Evolutionary conservation across 2,888 invertebrate species (phyloP), one percentile per base, ranked within the genome.

Genomic region (Aphidoletes aphidimyza): DNA sequence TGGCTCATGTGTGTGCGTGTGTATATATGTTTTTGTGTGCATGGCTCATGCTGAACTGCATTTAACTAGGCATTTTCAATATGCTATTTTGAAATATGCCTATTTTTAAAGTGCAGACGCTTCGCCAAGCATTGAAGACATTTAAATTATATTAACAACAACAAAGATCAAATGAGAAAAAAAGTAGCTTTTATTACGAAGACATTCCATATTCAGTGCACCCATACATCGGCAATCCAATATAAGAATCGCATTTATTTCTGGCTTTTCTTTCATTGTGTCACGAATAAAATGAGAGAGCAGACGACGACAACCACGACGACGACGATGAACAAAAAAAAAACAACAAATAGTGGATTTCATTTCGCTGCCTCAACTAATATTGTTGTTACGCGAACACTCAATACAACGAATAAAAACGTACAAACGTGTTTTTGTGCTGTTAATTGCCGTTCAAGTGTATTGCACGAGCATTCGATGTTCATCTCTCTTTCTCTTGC

Each of bases 231-330:
- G 42, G 47, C 17, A 30, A 30, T 19, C 30, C 34, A 69, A 69
- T 3, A 69, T 69, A 2, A 30, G 34, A 69, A 69, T 69, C 69
- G 69, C 69, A 69, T 69, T 69, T 69, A 26, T 69, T 69, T 69
- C 69, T 69, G 69, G 69, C 69, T 69, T 69, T 69, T 69, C 69
- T 30, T 69, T 34, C 69, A 69, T 69, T 69, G 69, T 26, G n/a
- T n/a, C n/a, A n/a, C n/a, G 69, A 54, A 26, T 11, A 54, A 54
- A 5, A 5, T 2, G 17, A 47, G 3, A 2, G 47, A 17, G 19
- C 47, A 14, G 19, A 47, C 3, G 17, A 47, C 47, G 19, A 17
- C 17, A 54, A 54, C n/a, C n/a, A n/a, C n/a, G n/a, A n/a, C n/a
- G 22, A 11, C n/a, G 22, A 54, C n/a, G n/a, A 54, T 22, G 54